Base-by-base conservation (phyloP, 2,113 vertebrate genomes). In the Clupea harengus region DNA sequence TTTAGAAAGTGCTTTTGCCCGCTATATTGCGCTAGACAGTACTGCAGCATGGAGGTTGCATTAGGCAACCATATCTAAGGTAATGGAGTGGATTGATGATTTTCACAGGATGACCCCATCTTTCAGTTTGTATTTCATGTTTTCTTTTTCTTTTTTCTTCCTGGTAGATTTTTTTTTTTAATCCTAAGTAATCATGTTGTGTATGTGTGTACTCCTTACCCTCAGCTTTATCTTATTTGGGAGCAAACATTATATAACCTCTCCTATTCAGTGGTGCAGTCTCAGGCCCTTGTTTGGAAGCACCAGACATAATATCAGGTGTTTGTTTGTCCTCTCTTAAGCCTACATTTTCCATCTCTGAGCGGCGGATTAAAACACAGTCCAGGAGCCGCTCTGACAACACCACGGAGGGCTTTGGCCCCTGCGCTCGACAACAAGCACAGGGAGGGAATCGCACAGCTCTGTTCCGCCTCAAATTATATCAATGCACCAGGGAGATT, bases 321-420 rank as follows among this genome's bases (percentile, higher is more conserved):
- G 81, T 88, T 86, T 88, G 86, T 87, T 90, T 89, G 49, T 64
- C 67, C 82, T 78, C 32, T 13, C 1, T 3, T 90, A 89, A 91
- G 89, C 86, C 85, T 47, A 45, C 81, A 52, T 75, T 82, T 88
- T 88, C 60, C 83, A 75, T 88, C 81, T 81, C 8, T 46, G 72
- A 83, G 67, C n/a, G 45, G 52, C 81, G 22, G 89, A 88, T 90
- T 89, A 86, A 84, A 82, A 88, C 32, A 83, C 44, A 85, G 49
- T 52, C 25, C 32, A 20, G 32, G 28, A 25, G 64, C 10, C 47
- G 75, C 78, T 25, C 75, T 57, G 32, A 83, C 82, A 52, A 78
- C 52, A 84, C 46, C 6, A 64, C 64, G 2, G 81, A 81, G n/a
- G 81, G 15, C 44, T 80, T 81, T 85, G 15, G 60, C 50, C n/a